phyloP scores from a whole-genome alignment of 2,113 vertebrate species.

The Capreolus pygargus region DNA sequence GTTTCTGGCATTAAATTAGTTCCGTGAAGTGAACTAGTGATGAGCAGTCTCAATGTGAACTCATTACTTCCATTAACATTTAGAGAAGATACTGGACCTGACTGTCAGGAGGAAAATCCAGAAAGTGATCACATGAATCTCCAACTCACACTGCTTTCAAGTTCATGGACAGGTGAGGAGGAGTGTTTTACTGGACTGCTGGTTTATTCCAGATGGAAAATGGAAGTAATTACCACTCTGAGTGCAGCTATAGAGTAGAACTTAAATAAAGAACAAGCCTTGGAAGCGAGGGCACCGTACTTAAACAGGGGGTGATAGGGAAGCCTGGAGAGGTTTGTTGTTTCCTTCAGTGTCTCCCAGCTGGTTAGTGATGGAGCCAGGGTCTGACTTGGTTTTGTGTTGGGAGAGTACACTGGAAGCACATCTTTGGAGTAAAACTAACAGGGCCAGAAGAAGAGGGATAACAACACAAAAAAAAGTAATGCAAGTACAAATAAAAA shows the following conservation, averaged over 20 bases:
- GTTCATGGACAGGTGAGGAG: background rate
- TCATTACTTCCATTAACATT: background rate
- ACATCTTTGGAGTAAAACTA: background rate
- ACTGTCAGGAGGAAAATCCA: background rate
- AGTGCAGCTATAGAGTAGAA: background rate
- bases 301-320: background rate
- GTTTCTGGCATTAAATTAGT: background rate
- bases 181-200: background rate
- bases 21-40: background rate
- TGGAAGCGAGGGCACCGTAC: background rate
- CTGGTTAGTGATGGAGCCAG: background rate
- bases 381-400: background rate
- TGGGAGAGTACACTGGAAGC: background rate
- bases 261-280: background rate
- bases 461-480: background rate
- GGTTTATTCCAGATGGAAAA: slow-evolving; percentile 13
- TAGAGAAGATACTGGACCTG: background rate
- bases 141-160: background rate
- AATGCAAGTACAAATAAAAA: background rate
- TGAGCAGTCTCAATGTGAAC: background rate
- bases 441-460: background rate
- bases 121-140: background rate
- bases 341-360: background rate
- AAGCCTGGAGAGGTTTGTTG: background rate
- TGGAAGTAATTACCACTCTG: background rate